phyloP scores from a whole-genome alignment of 2,888 invertebrate species.

The Glyphotaelius pellucidus region DNA sequence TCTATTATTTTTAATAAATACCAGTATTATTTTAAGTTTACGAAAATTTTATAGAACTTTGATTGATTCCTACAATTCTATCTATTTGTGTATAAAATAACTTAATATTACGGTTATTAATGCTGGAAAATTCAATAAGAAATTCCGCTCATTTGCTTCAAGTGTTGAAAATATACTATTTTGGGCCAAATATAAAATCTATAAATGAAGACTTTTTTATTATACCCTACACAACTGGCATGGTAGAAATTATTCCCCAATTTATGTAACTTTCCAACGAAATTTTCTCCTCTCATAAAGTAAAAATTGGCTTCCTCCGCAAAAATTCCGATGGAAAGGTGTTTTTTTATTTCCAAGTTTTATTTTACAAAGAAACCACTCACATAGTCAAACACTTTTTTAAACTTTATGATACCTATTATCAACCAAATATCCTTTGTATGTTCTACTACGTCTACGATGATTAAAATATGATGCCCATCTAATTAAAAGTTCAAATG shows the following conservation, averaged over 20 bases:
- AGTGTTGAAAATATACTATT: background rate
- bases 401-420: too few species aligned
- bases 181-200: background rate
- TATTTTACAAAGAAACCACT: too few species aligned
- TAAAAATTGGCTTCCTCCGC: background rate
- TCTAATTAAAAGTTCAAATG: too few species aligned
- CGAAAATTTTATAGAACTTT: background rate
- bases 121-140: background rate
- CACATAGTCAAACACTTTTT: too few species aligned
- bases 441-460: too few species aligned
- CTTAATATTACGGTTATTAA: background rate
- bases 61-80: background rate
- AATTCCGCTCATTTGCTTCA: background rate
- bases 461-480: too few species aligned
- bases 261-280: background rate
- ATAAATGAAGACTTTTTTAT: background rate
- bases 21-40: background rate
- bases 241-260: background rate
- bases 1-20: background rate
- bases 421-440: too few species aligned
- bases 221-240: background rate
- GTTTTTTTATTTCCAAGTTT: too few species aligned
- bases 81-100: background rate
- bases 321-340: background rate
- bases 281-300: too few species aligned